A percentile compares a stretch with the other conserved stretches of the same genome.
phyloP scores from a whole-genome alignment of 2,113 vertebrate genomes.

The Lophotis ruficrista region DNA sequence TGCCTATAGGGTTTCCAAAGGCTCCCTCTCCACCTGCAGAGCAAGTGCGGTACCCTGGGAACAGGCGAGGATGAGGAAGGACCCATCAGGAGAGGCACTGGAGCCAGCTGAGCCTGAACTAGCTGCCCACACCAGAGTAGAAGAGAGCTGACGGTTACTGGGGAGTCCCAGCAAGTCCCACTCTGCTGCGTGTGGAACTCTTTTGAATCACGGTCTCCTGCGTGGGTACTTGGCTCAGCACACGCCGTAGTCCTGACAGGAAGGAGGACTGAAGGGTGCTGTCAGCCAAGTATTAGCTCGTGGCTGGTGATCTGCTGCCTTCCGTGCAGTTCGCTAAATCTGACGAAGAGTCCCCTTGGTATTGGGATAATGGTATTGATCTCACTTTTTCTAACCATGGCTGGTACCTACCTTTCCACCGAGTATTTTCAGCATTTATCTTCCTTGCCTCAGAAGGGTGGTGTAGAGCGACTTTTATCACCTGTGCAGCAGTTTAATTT shows the following conservation, averaged over 20 bases:
- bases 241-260: fast-evolving
- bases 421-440: background rate
- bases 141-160: too few relatives aligned
- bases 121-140: background rate
- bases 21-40: background rate
- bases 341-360: background rate
- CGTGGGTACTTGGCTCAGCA: fast-evolving
- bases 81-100: background rate
- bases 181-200: fast-evolving
- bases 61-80: background rate
- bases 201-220: fast-evolving
- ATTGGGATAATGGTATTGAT: fast-evolving
- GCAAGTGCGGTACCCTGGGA: fast-evolving
- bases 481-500: background rate
- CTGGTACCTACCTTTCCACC: background rate
- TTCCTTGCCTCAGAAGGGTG: background rate
- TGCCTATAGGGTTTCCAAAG: background rate
- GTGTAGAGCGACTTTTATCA: background rate
- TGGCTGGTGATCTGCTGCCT: background rate
- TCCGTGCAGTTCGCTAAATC: fast-evolving
- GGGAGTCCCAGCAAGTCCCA: background rate
- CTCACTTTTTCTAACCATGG: background rate
- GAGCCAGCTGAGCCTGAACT: background rate
- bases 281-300: fast-evolving
- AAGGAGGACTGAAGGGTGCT: background rate